These are phyloP conservation scores for Zhuqinia jingwanae DNA, from an alignment of 2,888 invertebrate species.

Conservation along the genomic window DNA sequence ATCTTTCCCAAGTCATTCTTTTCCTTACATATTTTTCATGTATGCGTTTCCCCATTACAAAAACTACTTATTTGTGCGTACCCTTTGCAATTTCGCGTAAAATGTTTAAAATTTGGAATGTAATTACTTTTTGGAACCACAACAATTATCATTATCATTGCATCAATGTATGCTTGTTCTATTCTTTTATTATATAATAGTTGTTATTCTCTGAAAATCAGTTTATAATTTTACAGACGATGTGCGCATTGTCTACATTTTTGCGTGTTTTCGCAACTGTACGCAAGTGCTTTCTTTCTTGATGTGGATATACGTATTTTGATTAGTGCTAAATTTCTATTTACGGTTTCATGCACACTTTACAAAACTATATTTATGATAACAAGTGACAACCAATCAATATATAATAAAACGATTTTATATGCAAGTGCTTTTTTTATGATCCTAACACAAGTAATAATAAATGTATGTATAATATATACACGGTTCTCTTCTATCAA, in stretches of 20 bases:
- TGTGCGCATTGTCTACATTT: not conserved
- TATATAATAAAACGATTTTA: no score
- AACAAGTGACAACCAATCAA: no score
- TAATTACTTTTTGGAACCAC: not conserved
- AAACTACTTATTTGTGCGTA: not conserved
- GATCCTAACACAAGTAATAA: no score
- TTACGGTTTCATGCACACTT: conserved; percentile 29
- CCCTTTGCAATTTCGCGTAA: conserved; percentile 19
- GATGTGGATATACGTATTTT: conserved; percentile 1
- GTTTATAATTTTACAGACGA: not conserved
- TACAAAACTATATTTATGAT: not conserved
- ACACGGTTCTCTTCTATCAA: not conserved
- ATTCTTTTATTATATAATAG: conserved; percentile 27
- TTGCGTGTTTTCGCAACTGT: conserved; percentile 19
- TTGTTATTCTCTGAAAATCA: not conserved
- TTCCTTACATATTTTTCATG: conserved; percentile 58
- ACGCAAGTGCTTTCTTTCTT: conserved; percentile 41
- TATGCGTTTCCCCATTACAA: conserved; percentile 16
- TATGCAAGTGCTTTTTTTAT: no score
- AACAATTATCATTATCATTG: not conserved
- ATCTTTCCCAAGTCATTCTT: conserved; percentile 64
- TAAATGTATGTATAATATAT: no score
- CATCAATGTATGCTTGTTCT: not conserved
- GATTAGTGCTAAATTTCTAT: conserved; percentile 9
- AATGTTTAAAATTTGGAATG: conserved; percentile 4